Evolutionary conservation across 2,888 invertebrate species (phyloP).

Genomic region (Diarsia dahlii): DNA sequence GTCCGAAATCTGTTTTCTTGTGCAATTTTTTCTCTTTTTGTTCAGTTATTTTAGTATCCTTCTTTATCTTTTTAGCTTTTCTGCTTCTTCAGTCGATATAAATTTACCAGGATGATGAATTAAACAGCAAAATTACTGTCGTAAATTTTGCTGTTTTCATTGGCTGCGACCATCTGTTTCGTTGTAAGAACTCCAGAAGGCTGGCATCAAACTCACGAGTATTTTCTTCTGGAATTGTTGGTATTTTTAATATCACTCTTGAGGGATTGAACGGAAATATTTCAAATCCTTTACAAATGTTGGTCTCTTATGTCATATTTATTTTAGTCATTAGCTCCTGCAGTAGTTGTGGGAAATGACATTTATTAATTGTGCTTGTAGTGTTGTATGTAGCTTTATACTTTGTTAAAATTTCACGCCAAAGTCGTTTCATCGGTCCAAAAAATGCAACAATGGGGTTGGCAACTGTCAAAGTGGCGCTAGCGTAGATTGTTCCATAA

Average conservation of each 20-base stretch:
- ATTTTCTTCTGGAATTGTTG: not conserved
- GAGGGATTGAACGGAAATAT: conserved; percentile 50
- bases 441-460: conserved; percentile 6
- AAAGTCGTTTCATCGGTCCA: conserved; percentile 5
- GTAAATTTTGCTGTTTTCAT: too few relatives aligned
- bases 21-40: not conserved
- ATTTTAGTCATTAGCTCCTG: conserved; percentile 48
- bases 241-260: conserved; percentile 13
- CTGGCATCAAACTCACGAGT: conserved; percentile 7
- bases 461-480: too few relatives aligned
- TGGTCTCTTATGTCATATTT: conserved; percentile 11
- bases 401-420: conserved; percentile 10
- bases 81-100: conserved; percentile 11
- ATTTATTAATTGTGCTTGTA: conserved; percentile 54
- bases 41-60: conserved; percentile 1
- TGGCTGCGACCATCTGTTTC: not conserved
- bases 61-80: not conserved
- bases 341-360: conserved; percentile 56
- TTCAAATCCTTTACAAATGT: conserved; percentile 52
- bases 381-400: conserved; percentile 16
- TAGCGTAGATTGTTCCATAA: too few relatives aligned
- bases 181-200: conserved; percentile 2
- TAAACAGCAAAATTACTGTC: too few relatives aligned
- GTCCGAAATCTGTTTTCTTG: not conserved
- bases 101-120: conserved; percentile 10